These are phyloP conservation scores for Scaptomyza tumidula DNA, from an alignment of 2,888 invertebrate species.

Conservation along the genomic window DNA sequence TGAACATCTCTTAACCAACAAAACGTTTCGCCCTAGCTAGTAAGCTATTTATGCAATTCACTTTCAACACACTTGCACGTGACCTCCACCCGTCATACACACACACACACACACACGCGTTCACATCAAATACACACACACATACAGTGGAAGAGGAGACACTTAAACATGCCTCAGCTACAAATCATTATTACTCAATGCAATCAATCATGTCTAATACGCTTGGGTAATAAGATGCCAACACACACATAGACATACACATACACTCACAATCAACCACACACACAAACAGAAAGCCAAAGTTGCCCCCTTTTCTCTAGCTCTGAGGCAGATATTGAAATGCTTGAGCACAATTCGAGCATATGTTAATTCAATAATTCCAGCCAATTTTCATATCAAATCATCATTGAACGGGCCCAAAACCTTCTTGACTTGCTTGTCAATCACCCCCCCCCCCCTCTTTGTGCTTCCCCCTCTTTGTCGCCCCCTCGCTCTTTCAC, in stretches of 20 bases:
- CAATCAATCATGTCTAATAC: slow-evolving; percentile 80
- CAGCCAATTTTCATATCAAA: slow-evolving; percentile 81
- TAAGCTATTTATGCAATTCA: slow-evolving; percentile 67
- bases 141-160: slow-evolving; percentile 32
- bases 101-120: slow-evolving; percentile 2
- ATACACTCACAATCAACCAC: slow-evolving; percentile 21
- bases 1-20: slow-evolving; percentile 11
- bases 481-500: not conserved
- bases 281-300: slow-evolving; percentile 32
- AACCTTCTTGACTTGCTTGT: slow-evolving; percentile 47
- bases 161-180: slow-evolving; percentile 56
- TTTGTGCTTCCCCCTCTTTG: not conserved
- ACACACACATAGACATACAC: slow-evolving; percentile 30
- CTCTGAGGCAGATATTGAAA: slow-evolving; percentile 50
- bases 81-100: slow-evolving; percentile 38
- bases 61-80: slow-evolving; percentile 64
- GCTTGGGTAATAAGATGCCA: slow-evolving; percentile 80
- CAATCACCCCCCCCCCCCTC: slow-evolving; percentile 60
- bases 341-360: slow-evolving; percentile 76
- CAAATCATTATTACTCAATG: slow-evolving; percentile 80
- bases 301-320: not conserved
- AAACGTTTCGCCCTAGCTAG: slow-evolving; percentile 5
- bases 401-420: slow-evolving; percentile 53
- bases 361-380: slow-evolving; percentile 82
- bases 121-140: not conserved